phyloP scores from a whole-genome alignment of 2,797 vertebrate species.

The Simalia tracyae region DNA sequence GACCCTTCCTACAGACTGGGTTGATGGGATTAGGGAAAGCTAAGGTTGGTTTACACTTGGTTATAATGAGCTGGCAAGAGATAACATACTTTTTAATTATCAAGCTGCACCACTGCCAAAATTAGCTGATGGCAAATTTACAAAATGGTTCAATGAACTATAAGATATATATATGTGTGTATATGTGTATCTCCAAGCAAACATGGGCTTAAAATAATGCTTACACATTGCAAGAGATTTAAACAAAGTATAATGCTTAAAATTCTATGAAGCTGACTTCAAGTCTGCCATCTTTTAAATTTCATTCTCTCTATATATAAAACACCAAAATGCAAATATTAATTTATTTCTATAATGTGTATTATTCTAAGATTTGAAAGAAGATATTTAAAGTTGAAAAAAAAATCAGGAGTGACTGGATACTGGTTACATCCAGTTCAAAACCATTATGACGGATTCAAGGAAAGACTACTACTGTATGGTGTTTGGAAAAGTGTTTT shows the following conservation, averaged over 20 bases:
- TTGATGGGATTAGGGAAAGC: slow-evolving; percentile 84
- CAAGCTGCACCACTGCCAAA: slow-evolving; percentile 78
- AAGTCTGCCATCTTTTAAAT: slow-evolving; percentile 34
- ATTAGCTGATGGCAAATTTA: slow-evolving; percentile 73
- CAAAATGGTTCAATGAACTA: slow-evolving; percentile 71
- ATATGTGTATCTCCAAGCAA: slow-evolving; percentile 1
- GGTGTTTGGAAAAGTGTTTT: slow-evolving; percentile 18
- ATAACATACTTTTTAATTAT: slow-evolving; percentile 89
- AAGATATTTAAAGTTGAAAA: not conserved
- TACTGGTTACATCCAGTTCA: slow-evolving; percentile 38
- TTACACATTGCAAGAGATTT: slow-evolving; percentile 37
- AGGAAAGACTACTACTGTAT: slow-evolving; percentile 31
- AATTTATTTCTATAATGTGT: not conserved
- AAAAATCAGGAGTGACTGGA: slow-evolving; percentile 5
- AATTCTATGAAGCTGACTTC: not conserved
- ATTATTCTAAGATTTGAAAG: not conserved
- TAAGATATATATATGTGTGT: slow-evolving; percentile 58
- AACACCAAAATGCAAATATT: not conserved
- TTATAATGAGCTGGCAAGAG: slow-evolving; percentile 82
- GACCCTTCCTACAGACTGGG: slow-evolving; percentile 78
- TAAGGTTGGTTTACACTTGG: slow-evolving; percentile 79
- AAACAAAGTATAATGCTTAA: slow-evolving; percentile 31
- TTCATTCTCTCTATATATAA: not conserved
- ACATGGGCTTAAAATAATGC: slow-evolving; percentile 23
- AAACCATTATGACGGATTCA: slow-evolving; percentile 11